phyloP scores from a whole-genome alignment of 2,797 vertebrate genomes.

The Macrochelys suwanniensis region DNA sequence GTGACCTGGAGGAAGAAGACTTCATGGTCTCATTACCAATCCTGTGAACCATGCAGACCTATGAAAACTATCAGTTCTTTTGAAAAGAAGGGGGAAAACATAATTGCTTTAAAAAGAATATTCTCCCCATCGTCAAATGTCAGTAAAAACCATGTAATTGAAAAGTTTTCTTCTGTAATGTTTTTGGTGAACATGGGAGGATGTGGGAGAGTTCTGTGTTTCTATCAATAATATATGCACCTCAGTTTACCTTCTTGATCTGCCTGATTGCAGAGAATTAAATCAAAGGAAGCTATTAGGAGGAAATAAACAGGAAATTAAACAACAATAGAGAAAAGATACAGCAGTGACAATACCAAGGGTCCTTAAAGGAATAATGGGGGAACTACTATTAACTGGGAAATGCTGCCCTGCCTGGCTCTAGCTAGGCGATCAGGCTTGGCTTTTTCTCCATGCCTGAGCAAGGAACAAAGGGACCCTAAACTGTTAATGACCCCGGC shows the following conservation, averaged over 20 bases:
- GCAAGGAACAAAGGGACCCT: neutral
- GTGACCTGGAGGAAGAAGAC: neutral
- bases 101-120: conserved; percentile 29
- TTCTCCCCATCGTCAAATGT: conserved; percentile 6
- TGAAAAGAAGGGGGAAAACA: conserved; percentile 35
- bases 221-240: neutral
- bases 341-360: neutral
- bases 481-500: neutral
- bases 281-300: neutral
- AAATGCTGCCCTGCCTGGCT: neutral
- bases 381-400: neutral
- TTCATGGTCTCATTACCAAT: conserved; percentile 36
- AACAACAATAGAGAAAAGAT: rapidly evolving
- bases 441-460: neutral
- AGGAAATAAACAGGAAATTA: neutral
- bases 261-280: neutral
- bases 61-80: neutral
- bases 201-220: neutral
- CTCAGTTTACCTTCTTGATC: neutral
- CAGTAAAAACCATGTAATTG: neutral
- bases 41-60: neutral
- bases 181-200: neutral
- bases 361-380: neutral
- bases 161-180: conserved; percentile 43
- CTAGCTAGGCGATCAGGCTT: neutral